Evolutionary conservation across 2,113 vertebrate genomes (phyloP).

Genomic region (Hippocampus zosterae): DNA sequence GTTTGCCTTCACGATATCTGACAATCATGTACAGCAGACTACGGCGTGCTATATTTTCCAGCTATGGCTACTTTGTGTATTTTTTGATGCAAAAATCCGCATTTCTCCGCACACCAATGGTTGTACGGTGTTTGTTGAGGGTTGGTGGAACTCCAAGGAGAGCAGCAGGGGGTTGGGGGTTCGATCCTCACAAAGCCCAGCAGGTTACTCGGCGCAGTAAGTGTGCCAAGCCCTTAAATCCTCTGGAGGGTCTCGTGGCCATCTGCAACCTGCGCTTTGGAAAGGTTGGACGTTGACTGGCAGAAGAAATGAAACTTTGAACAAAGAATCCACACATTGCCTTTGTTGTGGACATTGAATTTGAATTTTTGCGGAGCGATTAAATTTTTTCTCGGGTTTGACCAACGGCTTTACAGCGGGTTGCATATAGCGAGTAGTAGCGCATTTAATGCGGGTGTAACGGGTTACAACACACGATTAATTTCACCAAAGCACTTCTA

Average conservation of each 20-base stretch:
- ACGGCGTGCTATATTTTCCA: background rate
- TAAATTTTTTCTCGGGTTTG: no score
- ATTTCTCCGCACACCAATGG: background rate
- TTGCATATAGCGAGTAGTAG: no score
- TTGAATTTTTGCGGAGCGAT: background rate
- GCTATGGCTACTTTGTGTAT: background rate
- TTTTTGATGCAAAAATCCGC: background rate
- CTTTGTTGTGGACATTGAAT: background rate
- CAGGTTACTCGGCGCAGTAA: constrained; percentile 21
- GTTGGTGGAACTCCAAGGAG: constrained; percentile 37
- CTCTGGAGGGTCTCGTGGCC: constrained; percentile 28
- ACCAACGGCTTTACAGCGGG: no score
- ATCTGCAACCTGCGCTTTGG: constrained; percentile 19
- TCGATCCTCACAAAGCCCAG: constrained; percentile 39
- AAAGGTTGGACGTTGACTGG: background rate
- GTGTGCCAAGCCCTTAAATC: constrained; percentile 12
- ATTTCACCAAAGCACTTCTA: no score
- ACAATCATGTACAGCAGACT: background rate
- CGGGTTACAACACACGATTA: no score
- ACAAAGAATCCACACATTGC: background rate
- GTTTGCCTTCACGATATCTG: background rate
- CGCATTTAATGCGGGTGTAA: no score
- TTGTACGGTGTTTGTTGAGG: constrained; percentile 17
- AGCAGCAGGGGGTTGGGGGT: constrained; percentile 19
- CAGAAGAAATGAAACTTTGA: background rate